Evolutionary conservation across 2,888 invertebrate species (phyloP).

Genomic region (Atherix ibis): DNA sequence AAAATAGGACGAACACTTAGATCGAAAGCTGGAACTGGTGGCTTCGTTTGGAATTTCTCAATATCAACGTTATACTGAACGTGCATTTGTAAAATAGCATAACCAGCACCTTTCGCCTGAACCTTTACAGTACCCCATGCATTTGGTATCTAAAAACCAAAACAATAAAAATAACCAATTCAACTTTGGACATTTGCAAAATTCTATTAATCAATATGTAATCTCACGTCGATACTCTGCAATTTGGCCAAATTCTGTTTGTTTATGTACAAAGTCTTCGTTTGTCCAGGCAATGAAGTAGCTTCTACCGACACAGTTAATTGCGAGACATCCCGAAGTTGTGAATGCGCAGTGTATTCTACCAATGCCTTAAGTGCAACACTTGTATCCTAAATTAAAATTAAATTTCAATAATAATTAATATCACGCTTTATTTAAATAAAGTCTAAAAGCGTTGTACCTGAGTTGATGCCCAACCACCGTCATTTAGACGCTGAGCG

Average conservation of each 20-base stretch:
- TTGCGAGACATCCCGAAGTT: slow-evolving; percentile 69
- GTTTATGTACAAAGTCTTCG: slow-evolving; percentile 49
- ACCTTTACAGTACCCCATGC: slow-evolving; percentile 93
- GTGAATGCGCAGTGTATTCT: slow-evolving; percentile 72
- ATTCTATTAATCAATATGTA: background rate
- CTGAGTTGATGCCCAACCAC: slow-evolving; percentile 80
- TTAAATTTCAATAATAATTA: background rate
- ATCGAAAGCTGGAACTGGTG: slow-evolving; percentile 67
- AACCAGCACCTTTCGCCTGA: slow-evolving; percentile 84
- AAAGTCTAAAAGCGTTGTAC: no score
- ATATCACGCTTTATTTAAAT: no score
- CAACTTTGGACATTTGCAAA: no score
- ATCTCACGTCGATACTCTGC: slow-evolving; percentile 55
- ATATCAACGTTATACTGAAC: slow-evolving; percentile 85
- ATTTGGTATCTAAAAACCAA: slow-evolving; percentile 54
- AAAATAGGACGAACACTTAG: slow-evolving; percentile 58
- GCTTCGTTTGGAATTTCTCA: slow-evolving; percentile 65
- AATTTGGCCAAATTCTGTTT: slow-evolving; percentile 62
- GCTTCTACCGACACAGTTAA: slow-evolving; percentile 70
- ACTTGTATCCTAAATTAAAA: no score
- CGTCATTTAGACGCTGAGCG: slow-evolving; percentile 68
- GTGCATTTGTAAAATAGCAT: slow-evolving; percentile 84
- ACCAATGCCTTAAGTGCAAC: slow-evolving; percentile 77
- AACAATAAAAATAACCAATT: slow-evolving; percentile 3
- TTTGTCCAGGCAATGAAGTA: slow-evolving; percentile 55